These are phyloP conservation scores for Philopotamus ludificatus DNA, from an alignment of 1,140 invertebrate species.

Conservation along the genomic window DNA sequence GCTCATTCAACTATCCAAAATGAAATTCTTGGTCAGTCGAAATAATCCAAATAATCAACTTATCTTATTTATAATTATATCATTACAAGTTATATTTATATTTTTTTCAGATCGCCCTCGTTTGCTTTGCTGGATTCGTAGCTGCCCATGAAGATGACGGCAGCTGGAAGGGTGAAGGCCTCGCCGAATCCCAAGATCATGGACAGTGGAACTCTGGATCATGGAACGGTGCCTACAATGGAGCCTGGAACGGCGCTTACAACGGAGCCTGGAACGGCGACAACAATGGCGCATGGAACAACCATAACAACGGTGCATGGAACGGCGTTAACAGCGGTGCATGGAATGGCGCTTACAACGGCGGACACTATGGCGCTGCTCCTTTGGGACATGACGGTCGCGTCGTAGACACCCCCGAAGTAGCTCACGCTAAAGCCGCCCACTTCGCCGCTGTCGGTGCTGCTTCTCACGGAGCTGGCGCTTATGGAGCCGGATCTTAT, in stretches of 20 bases:
- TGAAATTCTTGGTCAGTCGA: background rate
- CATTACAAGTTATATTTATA: too few relatives aligned
- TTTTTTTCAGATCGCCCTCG: slow-evolving; percentile 7
- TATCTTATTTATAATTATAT: too few relatives aligned
- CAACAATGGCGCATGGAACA: too few relatives aligned
- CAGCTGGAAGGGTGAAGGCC: slow-evolving; percentile 16
- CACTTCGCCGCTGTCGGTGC: background rate
- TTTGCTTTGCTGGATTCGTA: slow-evolving; percentile 7
- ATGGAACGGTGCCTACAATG: background rate
- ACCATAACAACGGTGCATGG: slow-evolving; percentile 2
- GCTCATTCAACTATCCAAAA: background rate
- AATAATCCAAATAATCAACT: background rate
- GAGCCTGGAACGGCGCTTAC: background rate
- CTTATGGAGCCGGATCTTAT: background rate
- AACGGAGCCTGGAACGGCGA: too few relatives aligned
- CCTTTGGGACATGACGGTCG: slow-evolving; percentile 40
- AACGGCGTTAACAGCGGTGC: slow-evolving; percentile 4
- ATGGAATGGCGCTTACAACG: background rate
- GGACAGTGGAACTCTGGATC: slow-evolving; percentile 3
- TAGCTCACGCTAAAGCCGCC: slow-evolving; percentile 19
- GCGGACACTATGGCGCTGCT: slow-evolving; percentile 26
- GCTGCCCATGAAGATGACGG: slow-evolving; percentile 16
- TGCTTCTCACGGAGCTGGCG: slow-evolving; percentile 1
- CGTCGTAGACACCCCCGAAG: slow-evolving; percentile 47
- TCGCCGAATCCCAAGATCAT: slow-evolving; percentile 10